These are phyloP conservation scores for Setophaga petechia DNA, from an alignment of 2,113 vertebrate genomes.

Conservation along the genomic window DNA sequence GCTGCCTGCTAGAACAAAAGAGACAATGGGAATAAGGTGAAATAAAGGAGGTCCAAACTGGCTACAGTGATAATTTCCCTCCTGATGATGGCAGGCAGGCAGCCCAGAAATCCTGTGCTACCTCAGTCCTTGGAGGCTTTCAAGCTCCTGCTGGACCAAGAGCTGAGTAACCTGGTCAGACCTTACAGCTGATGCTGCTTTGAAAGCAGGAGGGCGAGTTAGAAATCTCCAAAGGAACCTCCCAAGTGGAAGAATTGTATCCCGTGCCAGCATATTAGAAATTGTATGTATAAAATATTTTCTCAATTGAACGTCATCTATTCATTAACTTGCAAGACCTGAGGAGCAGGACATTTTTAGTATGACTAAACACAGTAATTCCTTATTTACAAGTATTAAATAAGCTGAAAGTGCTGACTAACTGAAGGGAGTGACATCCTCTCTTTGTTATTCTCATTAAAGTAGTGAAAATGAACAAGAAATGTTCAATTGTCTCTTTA, in stretches of 20 bases:
- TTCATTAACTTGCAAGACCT: slow-evolving; percentile 9
- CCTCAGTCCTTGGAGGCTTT: not conserved
- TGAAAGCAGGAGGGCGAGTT: not conserved
- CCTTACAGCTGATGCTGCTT: not conserved
- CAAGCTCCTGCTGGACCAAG: not conserved
- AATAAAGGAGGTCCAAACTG: not conserved
- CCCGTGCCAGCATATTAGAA: not conserved
- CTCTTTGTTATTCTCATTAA: not conserved
- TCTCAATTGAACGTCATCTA: not conserved
- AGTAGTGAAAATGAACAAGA: not conserved
- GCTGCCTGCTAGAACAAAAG: not conserved
- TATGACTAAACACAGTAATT: slow-evolving; percentile 28
- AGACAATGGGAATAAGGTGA: rapidly evolving
- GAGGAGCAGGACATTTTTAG: slow-evolving; percentile 6
- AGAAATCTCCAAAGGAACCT: not conserved
- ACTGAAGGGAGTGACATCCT: not conserved
- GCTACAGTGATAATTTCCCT: not conserved
- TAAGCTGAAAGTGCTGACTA: slow-evolving; percentile 39
- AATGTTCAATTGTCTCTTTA: not conserved
- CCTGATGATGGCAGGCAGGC: not conserved
- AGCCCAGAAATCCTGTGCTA: not conserved
- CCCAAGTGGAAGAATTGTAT: not conserved
- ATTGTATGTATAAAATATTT: not conserved
- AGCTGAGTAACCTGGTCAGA: not conserved
- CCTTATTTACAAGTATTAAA: slow-evolving; percentile 38